Evolutionary conservation across 1,140 invertebrate species (phyloP).

Genomic region (Drosophila pectinifera): DNA sequence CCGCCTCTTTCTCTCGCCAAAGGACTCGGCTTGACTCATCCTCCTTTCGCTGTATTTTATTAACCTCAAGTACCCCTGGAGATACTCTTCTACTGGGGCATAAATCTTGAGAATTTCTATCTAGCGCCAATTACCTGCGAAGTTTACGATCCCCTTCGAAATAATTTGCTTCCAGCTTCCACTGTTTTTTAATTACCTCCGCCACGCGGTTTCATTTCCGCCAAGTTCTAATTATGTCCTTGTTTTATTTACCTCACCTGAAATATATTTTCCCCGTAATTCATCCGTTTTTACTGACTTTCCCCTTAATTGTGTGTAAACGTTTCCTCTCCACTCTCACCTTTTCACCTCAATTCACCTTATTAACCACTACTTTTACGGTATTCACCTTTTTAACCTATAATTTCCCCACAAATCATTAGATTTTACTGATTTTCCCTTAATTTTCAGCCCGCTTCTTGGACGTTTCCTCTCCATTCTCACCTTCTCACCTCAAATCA

Average conservation of each 20-base stretch:
- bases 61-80: constrained; percentile 3
- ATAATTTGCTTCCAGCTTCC: background rate
- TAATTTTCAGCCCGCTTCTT: background rate
- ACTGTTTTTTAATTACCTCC: constrained; percentile 19
- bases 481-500: background rate
- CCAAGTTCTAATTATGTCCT: background rate
- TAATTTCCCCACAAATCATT: background rate
- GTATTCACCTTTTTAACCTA: no score
- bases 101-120: constrained; percentile 3
- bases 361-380: background rate
- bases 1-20: constrained; percentile 13
- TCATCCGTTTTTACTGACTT: no score
- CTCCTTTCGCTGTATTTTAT: constrained; percentile 3
- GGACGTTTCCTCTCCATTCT: no score
- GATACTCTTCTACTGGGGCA: background rate
- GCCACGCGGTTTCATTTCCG: constrained; percentile 6
- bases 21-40: constrained; percentile 10
- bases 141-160: background rate
- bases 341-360: background rate
- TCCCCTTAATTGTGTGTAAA: no score
- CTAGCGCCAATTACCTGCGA: constrained; percentile 4
- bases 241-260: background rate
- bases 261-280: no score
- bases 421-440: no score
- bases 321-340: no score